Evolutionary conservation across 2,888 invertebrate genomes (phyloP), one percentile per base, ranked within the genome.

Genomic region (Phoenoteleia sp.): DNA sequence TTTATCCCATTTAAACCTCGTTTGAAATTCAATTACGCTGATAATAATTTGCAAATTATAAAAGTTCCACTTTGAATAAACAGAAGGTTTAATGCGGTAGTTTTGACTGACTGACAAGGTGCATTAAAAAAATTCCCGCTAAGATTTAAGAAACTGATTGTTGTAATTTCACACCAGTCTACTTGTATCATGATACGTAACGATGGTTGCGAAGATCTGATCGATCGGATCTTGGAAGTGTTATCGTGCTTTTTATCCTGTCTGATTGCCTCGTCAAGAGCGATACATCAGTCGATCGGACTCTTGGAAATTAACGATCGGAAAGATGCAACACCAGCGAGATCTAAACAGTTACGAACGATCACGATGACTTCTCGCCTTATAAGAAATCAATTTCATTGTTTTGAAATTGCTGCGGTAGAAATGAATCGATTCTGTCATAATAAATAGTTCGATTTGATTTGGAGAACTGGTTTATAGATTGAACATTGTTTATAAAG

Each of bases 231-330:
- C 75, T 81, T 33, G 45, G 45, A 29, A 39, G 69, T 81, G 62
- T 81, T 81, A 83, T 74, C 82, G 79, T 54, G 80, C 75, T 84
- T 84, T 86, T 79, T 86, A 71, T 79, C 79, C 79, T 72, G 81
- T 81, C 79, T 77, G 84, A 81, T 84, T 77, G 81, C 72, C 62
- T 86, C 83, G 84, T 84, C 86, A 88, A 85, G 90, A 87, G 87
- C 88, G 87, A 87, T 85, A 88, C 89, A 87, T 89, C 88, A 90
- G 90, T 88, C 90, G 88, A 87, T 72, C 66, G 60, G 13, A 11
- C 60, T 33, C 66, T 56, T 36, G 17, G 72, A 90, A 91, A 91
- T 91, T 89, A 91, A 90, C 88, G 89, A 91, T 89, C 88, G 87
- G 87, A 87, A 81, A 88, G 88, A 83, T 86, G 86, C 87, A 84